Evolutionary conservation across 2,888 invertebrate species (phyloP).

Genomic region (Biston stratarius): DNA sequence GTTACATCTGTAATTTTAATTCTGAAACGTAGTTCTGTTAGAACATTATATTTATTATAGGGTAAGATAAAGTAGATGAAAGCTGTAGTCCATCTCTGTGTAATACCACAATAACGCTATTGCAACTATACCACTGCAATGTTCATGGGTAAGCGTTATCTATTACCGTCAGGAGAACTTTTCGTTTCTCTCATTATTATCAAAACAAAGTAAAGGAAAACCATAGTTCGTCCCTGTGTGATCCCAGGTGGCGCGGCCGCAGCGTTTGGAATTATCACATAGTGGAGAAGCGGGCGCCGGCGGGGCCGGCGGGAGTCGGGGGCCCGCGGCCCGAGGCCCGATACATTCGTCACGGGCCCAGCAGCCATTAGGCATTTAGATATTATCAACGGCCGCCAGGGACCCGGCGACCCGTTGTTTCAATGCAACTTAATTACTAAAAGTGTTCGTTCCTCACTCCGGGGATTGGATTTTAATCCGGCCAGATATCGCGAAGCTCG

Average conservation of each 20-base stretch:
- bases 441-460: constrained; percentile 77
- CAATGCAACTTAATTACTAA: constrained; percentile 82
- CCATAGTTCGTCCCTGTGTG: constrained; percentile 74
- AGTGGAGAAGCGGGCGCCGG: constrained; percentile 77
- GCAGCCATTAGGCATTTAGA: constrained; percentile 88
- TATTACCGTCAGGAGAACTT: too few species aligned
- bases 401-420: constrained; percentile 81
- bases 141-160: too few species aligned
- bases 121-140: too few species aligned
- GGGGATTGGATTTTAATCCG: constrained; percentile 61
- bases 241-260: constrained; percentile 87
- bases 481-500: constrained; percentile 43
- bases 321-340: constrained; percentile 61
- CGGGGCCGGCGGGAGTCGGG: constrained; percentile 50
- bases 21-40: too few species aligned
- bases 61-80: too few species aligned
- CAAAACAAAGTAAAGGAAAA: constrained; percentile 12
- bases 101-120: too few species aligned
- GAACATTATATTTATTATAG: too few species aligned
- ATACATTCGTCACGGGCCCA: constrained; percentile 87
- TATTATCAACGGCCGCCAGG: constrained; percentile 82
- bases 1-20: too few species aligned
- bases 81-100: too few species aligned
- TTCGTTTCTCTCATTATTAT: too few species aligned
- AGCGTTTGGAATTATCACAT: constrained; percentile 87